Evolutionary conservation across 1,140 invertebrate species (phyloP).

Genomic region (Nixonia krombeini): DNA sequence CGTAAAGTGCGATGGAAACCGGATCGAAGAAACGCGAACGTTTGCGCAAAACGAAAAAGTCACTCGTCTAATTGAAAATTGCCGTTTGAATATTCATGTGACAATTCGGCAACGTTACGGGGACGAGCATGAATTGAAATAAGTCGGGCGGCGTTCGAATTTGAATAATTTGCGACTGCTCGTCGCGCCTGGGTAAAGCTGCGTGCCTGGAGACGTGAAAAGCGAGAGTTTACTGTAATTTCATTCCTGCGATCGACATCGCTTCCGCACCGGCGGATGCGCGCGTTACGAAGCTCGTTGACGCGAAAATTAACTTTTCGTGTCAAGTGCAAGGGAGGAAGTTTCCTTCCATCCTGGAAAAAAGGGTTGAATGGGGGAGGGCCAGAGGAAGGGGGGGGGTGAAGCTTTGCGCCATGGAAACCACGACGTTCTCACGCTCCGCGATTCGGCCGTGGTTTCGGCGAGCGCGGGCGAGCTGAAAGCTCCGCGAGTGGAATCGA

Average conservation of each 20-base stretch:
- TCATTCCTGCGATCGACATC: slow-evolving; percentile 43
- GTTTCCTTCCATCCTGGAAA: slow-evolving; percentile 43
- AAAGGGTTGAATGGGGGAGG: slow-evolving; percentile 43
- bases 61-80: too few relatives aligned
- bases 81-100: too few relatives aligned
- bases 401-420: slow-evolving; percentile 40
- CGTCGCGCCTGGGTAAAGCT: too few relatives aligned
- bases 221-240: slow-evolving; percentile 38
- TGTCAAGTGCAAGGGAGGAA: slow-evolving; percentile 44
- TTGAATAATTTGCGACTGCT: too few relatives aligned
- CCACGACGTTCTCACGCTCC: slow-evolving; percentile 44
- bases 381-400: slow-evolving; percentile 24
- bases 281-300: slow-evolving; percentile 41
- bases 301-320: slow-evolving; percentile 47
- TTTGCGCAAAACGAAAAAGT: too few relatives aligned
- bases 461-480: slow-evolving; percentile 27
- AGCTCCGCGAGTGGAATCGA: slow-evolving; percentile 32
- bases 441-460: slow-evolving; percentile 38
- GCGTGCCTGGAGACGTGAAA: slow-evolving; percentile 7
- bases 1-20: slow-evolving; percentile 28
- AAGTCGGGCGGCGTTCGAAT: too few relatives aligned
- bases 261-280: slow-evolving; percentile 30
- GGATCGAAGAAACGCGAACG: slow-evolving; percentile 3
- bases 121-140: too few relatives aligned
- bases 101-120: too few relatives aligned